phyloP scores from a whole-genome alignment of 2,113 vertebrate species.

The Anthoscopus minutus region DNA sequence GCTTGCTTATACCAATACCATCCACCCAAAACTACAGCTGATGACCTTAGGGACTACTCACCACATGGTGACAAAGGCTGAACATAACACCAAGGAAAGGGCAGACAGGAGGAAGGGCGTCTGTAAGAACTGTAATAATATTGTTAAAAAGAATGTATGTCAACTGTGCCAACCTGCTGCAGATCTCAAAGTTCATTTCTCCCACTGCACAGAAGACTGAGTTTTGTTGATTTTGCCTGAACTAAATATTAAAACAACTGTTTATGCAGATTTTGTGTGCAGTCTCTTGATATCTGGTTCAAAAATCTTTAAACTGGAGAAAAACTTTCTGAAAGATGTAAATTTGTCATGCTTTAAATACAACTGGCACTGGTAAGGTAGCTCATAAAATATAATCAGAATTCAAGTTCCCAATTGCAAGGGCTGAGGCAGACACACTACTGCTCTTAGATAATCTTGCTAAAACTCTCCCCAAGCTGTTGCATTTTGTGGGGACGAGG shows the following conservation, averaged over 20 bases:
- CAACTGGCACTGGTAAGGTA: background rate
- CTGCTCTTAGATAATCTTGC: background rate
- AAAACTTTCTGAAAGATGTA: background rate
- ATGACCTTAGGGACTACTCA: background rate
- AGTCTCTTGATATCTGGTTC: background rate
- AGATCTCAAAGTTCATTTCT: background rate
- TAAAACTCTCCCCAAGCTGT: background rate
- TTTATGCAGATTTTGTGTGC: background rate
- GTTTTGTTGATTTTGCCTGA: background rate
- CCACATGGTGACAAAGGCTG: fast-evolving
- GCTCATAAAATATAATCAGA: background rate
- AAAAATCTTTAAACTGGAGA: background rate
- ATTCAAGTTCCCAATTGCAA: background rate
- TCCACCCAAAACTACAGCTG: background rate
- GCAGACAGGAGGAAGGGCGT: background rate
- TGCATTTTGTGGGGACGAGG: background rate
- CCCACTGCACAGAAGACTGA: background rate
- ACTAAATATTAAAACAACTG: background rate
- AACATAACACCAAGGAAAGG: background rate
- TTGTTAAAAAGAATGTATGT: background rate
- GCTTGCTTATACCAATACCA: background rate
- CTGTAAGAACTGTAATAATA: background rate
- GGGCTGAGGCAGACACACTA: background rate
- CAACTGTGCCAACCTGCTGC: background rate
- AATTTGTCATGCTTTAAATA: background rate